Base-by-base conservation (phyloP, 2,888 invertebrate genomes). In the Lymantria dispar region DNA sequence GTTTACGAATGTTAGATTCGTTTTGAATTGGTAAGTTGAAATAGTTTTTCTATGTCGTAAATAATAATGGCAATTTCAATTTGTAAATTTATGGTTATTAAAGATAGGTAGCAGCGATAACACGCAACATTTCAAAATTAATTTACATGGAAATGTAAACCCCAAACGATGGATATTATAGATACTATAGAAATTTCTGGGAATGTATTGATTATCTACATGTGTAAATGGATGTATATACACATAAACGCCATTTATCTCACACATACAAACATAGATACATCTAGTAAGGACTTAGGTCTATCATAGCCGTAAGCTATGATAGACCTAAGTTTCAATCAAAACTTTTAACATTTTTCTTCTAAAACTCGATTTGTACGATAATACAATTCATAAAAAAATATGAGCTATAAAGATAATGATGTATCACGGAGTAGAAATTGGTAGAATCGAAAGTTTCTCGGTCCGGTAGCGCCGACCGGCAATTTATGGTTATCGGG, bases 21-120 rank as follows among this genome's bases (percentile, higher is more conserved):
- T 37, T 58, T 48, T 42, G 40, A 55, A 46, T 47, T 52, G 48
- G 50, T 58, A 64, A 69, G 70, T 74, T 49, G 56, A 58, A 60
- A 59, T 56, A 57, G 53, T 80, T 82, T 81, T 83, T 82, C 77
- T 77, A 74, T 70, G 64, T 74, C 69, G 79, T 83, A 84, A 85
- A 85, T 83, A 85, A 83, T 83, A 80, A 80, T 83, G 80, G 75
- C 64, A 58, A 76, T 65, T 68, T 76, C 87, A 75, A 85, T 82
- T 86, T 73, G 76, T 76, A 78, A 84, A 88, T 88, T 88, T 88
- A 89, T 86, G 85, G 87, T 87, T 88, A 89, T 89, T 88, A 86
- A 88, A 89, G 89, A 89, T 89, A 76, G 70, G 80, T 71, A 68
- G 60, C 69, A 58, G 62, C 68, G 78, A 84, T 77, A 77, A 63